Evolutionary conservation across 2,113 vertebrate species (phyloP).

Genomic region (Elephantulus edwardii): DNA sequence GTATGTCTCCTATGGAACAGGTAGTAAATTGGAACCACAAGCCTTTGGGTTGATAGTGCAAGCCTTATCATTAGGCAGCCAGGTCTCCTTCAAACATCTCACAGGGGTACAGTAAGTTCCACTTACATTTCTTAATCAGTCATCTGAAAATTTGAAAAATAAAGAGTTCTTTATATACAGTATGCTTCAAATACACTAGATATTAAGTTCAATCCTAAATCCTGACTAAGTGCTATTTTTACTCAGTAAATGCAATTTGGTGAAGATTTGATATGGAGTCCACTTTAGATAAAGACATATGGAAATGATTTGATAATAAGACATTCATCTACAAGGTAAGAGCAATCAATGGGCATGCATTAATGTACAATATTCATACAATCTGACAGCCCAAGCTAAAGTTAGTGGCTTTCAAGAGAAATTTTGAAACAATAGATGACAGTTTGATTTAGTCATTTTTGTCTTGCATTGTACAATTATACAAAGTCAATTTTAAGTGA

Average conservation of each 20-base stretch:
- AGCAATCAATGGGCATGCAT: background rate
- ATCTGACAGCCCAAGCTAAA: background rate
- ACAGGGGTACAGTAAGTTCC: background rate
- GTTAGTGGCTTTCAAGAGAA: background rate
- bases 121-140: background rate
- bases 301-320: slow-evolving; percentile 17
- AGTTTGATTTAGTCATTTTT: slow-evolving; percentile 12
- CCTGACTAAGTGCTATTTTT: background rate
- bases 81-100: background rate
- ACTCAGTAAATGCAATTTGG: background rate
- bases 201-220: background rate
- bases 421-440: background rate
- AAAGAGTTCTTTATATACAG: slow-evolving; percentile 20
- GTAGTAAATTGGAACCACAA: too few relatives aligned
- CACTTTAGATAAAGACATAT: background rate
- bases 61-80: too few relatives aligned
- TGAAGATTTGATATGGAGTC: background rate
- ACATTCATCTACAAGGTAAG: background rate
- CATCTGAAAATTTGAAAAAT: slow-evolving; percentile 39
- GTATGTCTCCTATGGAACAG: too few relatives aligned
- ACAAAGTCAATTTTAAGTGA: slow-evolving; percentile 26
- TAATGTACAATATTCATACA: background rate
- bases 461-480: background rate
- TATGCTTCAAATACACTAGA: slow-evolving; percentile 32
- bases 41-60: too few relatives aligned